phyloP scores from a whole-genome alignment of 2,888 invertebrate species.

The Xestia xanthographa region DNA sequence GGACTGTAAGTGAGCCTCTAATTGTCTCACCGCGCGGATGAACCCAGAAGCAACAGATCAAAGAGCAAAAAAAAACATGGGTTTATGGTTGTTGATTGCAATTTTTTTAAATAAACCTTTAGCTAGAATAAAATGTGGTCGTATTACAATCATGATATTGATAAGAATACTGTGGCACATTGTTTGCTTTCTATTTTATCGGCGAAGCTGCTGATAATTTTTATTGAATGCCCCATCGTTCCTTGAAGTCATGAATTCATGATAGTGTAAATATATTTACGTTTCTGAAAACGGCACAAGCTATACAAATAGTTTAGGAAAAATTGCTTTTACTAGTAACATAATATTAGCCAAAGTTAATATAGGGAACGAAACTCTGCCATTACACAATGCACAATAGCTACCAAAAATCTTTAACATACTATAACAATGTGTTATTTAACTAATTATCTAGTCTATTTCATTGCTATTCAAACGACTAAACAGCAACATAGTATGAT shows the following conservation, averaged over 20 bases:
- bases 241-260: slow-evolving; percentile 37
- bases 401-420: neutral
- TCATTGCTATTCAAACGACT: slow-evolving; percentile 17
- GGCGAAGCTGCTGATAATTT: slow-evolving; percentile 64
- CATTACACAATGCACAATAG: neutral
- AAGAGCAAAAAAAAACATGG: slow-evolving; percentile 15
- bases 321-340: neutral
- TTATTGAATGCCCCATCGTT: slow-evolving; percentile 62
- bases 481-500: slow-evolving; percentile 24
- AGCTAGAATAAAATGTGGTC: slow-evolving; percentile 51
- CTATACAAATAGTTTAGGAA: neutral
- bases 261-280: slow-evolving; percentile 34
- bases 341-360: neutral
- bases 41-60: slow-evolving; percentile 52
- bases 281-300: neutral
- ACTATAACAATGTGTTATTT: neutral
- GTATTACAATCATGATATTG: slow-evolving; percentile 64
- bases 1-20: slow-evolving; percentile 80
- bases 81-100: slow-evolving; percentile 44
- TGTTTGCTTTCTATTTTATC: slow-evolving; percentile 72
- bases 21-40: slow-evolving; percentile 76
- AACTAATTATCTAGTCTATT: neutral
- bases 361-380: neutral
- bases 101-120: slow-evolving; percentile 46
- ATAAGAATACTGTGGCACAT: slow-evolving; percentile 65